A percentile compares a stretch with the other conserved stretches of the same genome.
These are phyloP conservation scores for Zootoca vivipara DNA, from an alignment of 2,113 vertebrate species.

Conservation along the genomic window DNA sequence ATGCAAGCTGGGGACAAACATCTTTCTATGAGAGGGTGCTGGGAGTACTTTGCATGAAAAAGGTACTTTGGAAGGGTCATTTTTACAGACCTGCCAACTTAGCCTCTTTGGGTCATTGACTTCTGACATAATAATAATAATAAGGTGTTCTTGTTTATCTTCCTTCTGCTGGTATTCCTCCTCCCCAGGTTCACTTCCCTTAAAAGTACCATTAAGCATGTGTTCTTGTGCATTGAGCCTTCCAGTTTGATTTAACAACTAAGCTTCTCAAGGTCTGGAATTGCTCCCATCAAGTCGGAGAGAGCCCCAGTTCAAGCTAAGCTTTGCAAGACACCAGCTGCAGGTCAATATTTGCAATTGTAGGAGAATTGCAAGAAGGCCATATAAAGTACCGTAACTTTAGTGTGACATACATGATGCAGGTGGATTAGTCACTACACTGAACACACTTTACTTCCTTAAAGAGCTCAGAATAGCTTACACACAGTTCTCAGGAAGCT, in stretches of 20 bases:
- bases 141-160: background rate
- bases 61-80: background rate
- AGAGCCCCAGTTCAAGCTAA: background rate
- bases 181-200: background rate
- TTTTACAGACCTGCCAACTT: background rate
- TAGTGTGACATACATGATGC: background rate
- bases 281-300: no score
- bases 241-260: background rate
- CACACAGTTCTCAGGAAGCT: background rate
- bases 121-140: background rate
- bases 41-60: background rate
- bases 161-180: background rate
- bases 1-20: background rate
- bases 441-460: background rate
- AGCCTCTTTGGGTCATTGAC: background rate
- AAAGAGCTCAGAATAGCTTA: background rate
- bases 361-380: background rate
- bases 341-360: background rate
- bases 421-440: background rate
- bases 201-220: background rate
- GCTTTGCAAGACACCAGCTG: background rate
- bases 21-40: background rate
- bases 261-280: background rate
- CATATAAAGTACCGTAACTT: background rate
- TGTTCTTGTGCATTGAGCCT: background rate